phyloP scores from a whole-genome alignment of 2,888 invertebrate genomes.

The Harpalus rufipes region DNA sequence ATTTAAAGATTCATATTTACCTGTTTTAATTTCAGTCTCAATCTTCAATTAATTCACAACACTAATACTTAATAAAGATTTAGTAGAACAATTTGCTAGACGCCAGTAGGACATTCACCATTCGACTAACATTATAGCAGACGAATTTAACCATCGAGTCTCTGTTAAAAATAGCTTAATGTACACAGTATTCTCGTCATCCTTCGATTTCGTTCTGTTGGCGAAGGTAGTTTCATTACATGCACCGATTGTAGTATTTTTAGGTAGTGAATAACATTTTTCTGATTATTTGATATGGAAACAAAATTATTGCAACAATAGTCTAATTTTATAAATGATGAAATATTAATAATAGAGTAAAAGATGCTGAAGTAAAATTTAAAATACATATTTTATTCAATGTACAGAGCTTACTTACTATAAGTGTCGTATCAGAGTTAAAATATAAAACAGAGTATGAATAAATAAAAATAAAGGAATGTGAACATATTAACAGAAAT shows the following conservation, averaged over 20 bases:
- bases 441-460: background rate
- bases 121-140: conserved; percentile 61
- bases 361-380: background rate
- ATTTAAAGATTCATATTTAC: background rate
- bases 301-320: conserved; percentile 10
- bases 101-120: conserved; percentile 61
- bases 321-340: background rate
- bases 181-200: conserved; percentile 64
- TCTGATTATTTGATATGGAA: conserved; percentile 24
- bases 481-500: background rate
- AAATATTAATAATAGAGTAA: background rate
- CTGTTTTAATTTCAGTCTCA: background rate
- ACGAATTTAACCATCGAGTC: conserved; percentile 58
- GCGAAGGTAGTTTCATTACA: conserved; percentile 55
- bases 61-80: conserved; percentile 13
- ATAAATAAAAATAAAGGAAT: conserved; percentile 31
- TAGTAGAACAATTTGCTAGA: conserved; percentile 45
- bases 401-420: background rate
- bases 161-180: conserved; percentile 64
- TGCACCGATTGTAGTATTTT: conserved; percentile 53
- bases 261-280: conserved; percentile 61
- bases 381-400: background rate
- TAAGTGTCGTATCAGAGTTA: background rate
- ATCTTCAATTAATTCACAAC: background rate
- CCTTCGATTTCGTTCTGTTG: conserved; percentile 65